phyloP scores from a whole-genome alignment of 2,888 invertebrate species.

The Calameuta idolon region DNA sequence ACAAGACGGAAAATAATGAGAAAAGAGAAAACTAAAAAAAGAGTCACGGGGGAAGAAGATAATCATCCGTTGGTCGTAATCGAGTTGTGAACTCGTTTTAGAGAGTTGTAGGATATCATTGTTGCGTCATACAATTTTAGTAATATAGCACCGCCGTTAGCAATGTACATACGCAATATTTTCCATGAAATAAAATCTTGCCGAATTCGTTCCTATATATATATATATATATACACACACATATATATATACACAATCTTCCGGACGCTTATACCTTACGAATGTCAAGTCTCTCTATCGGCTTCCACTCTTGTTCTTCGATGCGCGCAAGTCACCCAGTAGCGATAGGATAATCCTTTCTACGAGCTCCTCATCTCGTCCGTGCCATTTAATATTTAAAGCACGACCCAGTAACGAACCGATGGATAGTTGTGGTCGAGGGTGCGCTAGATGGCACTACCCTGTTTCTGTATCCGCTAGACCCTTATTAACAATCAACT shows the following conservation, averaged over 20 bases:
- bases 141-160: constrained; percentile 24
- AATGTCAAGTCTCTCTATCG: background rate
- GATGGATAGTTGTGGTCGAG: constrained; percentile 62
- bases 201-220: constrained; percentile 49
- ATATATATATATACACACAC: background rate
- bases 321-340: background rate
- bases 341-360: background rate
- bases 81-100: background rate
- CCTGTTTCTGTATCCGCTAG: constrained; percentile 29
- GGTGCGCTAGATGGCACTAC: constrained; percentile 26
- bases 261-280: background rate
- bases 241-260: constrained; percentile 17
- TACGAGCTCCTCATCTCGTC: constrained; percentile 11
- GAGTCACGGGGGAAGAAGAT: background rate
- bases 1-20: background rate
- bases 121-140: background rate
- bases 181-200: constrained; percentile 58
- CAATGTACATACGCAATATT: constrained; percentile 64
- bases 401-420: constrained; percentile 58
- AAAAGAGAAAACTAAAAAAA: background rate
- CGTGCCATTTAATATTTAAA: constrained; percentile 65
- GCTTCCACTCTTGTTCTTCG: background rate
- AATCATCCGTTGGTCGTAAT: background rate
- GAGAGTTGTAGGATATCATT: background rate
- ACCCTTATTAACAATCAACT: constrained; percentile 49